Evolutionary conservation across 1,140 invertebrate genomes (phyloP), one percentile per base, ranked within the genome.

Genomic region (Heliconius melpomene): DNA sequence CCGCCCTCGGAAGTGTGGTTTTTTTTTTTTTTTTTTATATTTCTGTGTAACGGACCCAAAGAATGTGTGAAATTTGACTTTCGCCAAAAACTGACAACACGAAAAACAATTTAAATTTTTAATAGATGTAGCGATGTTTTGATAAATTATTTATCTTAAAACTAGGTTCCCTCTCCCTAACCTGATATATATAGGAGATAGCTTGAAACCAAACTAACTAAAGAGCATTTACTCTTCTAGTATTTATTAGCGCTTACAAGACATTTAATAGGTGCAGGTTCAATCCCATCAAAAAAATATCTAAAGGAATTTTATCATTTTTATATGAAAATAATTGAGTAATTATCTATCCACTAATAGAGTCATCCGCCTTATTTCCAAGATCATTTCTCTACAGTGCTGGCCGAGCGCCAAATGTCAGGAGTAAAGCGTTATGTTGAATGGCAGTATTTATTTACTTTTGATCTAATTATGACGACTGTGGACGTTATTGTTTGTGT

Each of bases 401-500:
- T 80, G 80, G 75, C 80, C 23, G 3, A 29, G 40, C 7, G 50
- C 80, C 80, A 81, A 78, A 40, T 54, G 57, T 78, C 40, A 50
- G 16, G 40, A 54, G 23, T 38, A 52, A 78, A 20, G 57, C 40
- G 54, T 52, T 71, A 23, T 72, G 72, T 38, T 54, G 26, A 72
- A 36, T 26, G 70, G 52, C 70, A 29, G 66, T 26, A 66, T 66
- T 66, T 66, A 75, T 75, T 75, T 75, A 29, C 60, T 26, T 72
- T 36, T 72, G 29, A 32, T n/a, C 13, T 16, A 66, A 66, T 66
- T 66, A 26, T 66, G 60, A 66, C 60, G 60, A 26, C 3, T 26
- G n/a, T 26, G 16, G 11, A 66, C 60, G 23, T 23, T 13, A 66
- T 29, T 26, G 26, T 66, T 66, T 66, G 23, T 57, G 2, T 16